Evolutionary conservation across 2,113 vertebrate genomes (phyloP).

Genomic region (Hippocampus mohnikei): DNA sequence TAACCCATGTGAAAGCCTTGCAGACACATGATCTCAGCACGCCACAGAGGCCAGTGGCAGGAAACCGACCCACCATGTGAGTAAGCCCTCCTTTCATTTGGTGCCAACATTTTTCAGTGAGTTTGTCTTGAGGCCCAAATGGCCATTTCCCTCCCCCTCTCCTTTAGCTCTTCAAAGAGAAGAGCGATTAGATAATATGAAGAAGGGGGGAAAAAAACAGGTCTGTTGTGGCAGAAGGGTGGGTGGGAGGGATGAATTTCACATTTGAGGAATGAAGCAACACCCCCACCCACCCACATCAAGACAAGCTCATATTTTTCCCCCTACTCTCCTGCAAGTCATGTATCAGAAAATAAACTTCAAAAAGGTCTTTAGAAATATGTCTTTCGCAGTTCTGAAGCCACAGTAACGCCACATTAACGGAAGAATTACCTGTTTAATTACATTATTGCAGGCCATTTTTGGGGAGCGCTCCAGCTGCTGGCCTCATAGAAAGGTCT

Average conservation of each 20-base stretch:
- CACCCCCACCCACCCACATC: slow-evolving; percentile 63
- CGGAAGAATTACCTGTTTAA: slow-evolving; percentile 66
- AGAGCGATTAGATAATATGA: slow-evolving; percentile 71
- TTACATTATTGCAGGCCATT: slow-evolving; percentile 56
- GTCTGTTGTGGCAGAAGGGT: slow-evolving; percentile 68
- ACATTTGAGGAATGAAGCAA: slow-evolving; percentile 67
- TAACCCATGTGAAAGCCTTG: slow-evolving; percentile 79
- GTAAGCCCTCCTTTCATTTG: slow-evolving; percentile 75
- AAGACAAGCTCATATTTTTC: slow-evolving; percentile 51
- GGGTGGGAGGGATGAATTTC: slow-evolving; percentile 70
- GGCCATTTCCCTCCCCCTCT: slow-evolving; percentile 57
- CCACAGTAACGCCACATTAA: slow-evolving; percentile 58
- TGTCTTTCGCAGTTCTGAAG: slow-evolving; percentile 65
- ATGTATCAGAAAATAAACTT: slow-evolving; percentile 66
- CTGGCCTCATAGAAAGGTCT: slow-evolving; percentile 16
- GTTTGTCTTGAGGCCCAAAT: slow-evolving; percentile 75
- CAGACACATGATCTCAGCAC: slow-evolving; percentile 81
- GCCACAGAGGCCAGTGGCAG: slow-evolving; percentile 76
- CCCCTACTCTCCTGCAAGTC: slow-evolving; percentile 52
- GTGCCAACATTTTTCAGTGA: slow-evolving; percentile 80
- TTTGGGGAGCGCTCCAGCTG: slow-evolving; percentile 24
- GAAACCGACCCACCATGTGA: slow-evolving; percentile 78
- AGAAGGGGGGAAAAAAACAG: slow-evolving; percentile 51
- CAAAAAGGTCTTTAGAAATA: slow-evolving; percentile 65
- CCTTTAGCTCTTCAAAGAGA: slow-evolving; percentile 68